A percentile compares a stretch with the other conserved stretches of the same genome.
These are phyloP conservation scores for Rhodophaea formosa DNA, from an alignment of 2,888 invertebrate genomes.

Conservation along the genomic window DNA sequence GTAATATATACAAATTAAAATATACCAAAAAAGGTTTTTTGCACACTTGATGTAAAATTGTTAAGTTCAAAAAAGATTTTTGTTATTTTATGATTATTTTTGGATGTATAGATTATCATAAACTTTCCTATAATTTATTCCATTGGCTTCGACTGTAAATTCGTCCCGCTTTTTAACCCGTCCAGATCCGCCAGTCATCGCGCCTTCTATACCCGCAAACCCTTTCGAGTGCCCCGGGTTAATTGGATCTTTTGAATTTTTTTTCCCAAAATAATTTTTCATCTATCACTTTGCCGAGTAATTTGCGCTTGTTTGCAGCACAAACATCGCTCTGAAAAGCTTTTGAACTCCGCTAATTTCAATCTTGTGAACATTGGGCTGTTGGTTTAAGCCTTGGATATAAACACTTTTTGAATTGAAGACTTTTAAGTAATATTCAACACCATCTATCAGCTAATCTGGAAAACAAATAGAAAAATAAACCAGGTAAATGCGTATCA, in stretches of 20 bases:
- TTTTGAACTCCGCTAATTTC: constrained; percentile 30
- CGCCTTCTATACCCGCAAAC: constrained; percentile 54
- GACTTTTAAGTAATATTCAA: no score
- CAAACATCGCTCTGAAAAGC: constrained; percentile 48
- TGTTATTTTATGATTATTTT: no score
- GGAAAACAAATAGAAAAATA: no score
- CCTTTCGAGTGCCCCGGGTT: constrained; percentile 60
- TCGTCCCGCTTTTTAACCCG: constrained; percentile 53
- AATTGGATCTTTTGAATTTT: constrained; percentile 71
- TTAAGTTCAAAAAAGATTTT: no score
- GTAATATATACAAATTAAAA: no score
- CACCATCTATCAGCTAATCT: no score
- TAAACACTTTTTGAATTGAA: background rate
- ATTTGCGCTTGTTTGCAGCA: constrained; percentile 53
- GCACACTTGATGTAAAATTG: no score
- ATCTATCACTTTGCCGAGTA: constrained; percentile 55
- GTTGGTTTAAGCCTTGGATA: background rate
- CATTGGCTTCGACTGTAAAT: constrained; percentile 46
- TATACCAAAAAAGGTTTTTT: no score
- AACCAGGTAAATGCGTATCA: no score
- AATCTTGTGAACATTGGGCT: background rate
- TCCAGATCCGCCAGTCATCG: constrained; percentile 61
- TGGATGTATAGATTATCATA: constrained; percentile 20
- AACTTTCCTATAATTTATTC: constrained; percentile 47
- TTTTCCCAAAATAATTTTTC: constrained; percentile 57